Conservation (phyloP, 2,888 invertebrate genomes). For the Axea sp. region DNA sequence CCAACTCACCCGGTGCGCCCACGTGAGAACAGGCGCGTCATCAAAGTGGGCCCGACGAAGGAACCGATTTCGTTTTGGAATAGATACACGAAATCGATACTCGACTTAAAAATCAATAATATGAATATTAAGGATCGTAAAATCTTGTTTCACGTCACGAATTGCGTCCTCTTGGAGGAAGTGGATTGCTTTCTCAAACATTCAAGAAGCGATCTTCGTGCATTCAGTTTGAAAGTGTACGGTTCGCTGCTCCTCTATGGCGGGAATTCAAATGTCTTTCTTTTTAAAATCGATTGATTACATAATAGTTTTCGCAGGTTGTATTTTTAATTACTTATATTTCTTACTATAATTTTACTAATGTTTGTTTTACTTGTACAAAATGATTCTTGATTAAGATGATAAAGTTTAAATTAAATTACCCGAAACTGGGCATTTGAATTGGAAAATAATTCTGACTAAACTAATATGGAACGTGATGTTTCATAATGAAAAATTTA, state of each 20-base stretch:
- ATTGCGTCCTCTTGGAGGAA: constrained; percentile 18
- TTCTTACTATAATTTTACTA: too few species aligned
- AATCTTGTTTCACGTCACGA: constrained; percentile 28
- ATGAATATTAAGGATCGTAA: constrained; percentile 34
- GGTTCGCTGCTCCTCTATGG: too few species aligned
- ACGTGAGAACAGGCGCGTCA: constrained; percentile 19
- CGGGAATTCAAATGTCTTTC: too few species aligned
- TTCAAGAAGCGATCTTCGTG: neutral
- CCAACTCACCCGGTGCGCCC: constrained; percentile 25
- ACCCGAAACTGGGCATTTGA: neutral
- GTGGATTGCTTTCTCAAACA: neutral
- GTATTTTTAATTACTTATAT: too few species aligned
- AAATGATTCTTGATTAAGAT: too few species aligned
- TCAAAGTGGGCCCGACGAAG: constrained; percentile 24
- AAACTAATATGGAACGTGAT: neutral
- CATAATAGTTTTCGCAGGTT: too few species aligned
- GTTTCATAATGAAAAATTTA: constrained; percentile 23
- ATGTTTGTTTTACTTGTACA: too few species aligned
- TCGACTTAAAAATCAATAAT: constrained; percentile 27
- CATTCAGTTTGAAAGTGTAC: neutral
- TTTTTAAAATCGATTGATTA: too few species aligned
- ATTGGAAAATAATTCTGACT: neutral
- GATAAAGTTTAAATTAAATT: neutral
- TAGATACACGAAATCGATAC: constrained; percentile 46
- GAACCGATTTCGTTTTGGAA: constrained; percentile 23